phyloP scores from a whole-genome alignment of 1,140 invertebrate species.

The Leptopilina clavipes region DNA sequence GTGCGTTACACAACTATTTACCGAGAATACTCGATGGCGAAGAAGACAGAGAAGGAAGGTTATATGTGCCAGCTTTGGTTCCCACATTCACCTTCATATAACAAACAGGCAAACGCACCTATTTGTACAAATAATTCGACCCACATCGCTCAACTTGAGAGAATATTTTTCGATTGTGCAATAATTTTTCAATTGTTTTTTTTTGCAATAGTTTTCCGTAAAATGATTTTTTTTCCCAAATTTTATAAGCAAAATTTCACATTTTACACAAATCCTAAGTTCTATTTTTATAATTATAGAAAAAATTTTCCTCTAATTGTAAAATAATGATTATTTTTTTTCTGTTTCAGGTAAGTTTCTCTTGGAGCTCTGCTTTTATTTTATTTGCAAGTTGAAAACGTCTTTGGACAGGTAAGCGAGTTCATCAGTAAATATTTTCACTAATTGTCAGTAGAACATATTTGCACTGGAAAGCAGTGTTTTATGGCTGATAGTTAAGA shows the following conservation, averaged over 20 bases:
- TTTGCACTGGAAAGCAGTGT: too few relatives aligned
- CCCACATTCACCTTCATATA: conserved; percentile 56
- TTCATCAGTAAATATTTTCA: neutral
- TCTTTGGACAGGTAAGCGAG: neutral
- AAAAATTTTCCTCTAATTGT: too few relatives aligned
- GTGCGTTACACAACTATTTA: conserved; percentile 70
- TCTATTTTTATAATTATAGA: too few relatives aligned
- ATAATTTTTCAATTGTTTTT: too few relatives aligned
- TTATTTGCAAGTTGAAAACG: too few relatives aligned
- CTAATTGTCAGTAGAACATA: too few relatives aligned
- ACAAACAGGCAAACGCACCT: conserved; percentile 62
- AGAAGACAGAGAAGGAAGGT: conserved; percentile 51
- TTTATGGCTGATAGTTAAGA: too few relatives aligned
- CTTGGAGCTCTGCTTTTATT: neutral
- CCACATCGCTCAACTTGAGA: conserved; percentile 56
- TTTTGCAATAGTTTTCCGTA: too few relatives aligned
- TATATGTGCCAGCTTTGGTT: conserved; percentile 60
- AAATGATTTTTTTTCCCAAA: conserved; percentile 62
- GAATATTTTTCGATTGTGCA: conserved; percentile 60
- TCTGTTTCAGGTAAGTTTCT: conserved; percentile 40
- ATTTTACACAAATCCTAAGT: too few relatives aligned
- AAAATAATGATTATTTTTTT: conserved; percentile 15
- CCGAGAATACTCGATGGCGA: conserved; percentile 58
- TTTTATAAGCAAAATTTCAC: too few relatives aligned
- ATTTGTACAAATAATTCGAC: conserved; percentile 70